A percentile compares a stretch with the other conserved stretches of the same genome.
Conservation (phyloP, 2,888 invertebrate species). For the Troides helena region DNA sequence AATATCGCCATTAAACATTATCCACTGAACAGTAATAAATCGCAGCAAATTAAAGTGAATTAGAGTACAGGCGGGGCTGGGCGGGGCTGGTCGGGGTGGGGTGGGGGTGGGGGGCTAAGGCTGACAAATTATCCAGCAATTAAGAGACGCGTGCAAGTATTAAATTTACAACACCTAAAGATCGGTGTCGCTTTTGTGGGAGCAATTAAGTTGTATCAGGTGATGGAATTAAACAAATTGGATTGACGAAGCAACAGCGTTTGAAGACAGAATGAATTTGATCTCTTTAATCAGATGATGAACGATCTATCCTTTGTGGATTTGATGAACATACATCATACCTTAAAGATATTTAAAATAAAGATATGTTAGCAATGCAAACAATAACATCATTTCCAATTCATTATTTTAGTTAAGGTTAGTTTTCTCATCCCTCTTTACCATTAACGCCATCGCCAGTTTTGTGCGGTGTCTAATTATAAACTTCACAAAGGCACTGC, state of each 20-base stretch:
- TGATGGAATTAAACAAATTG: constrained; percentile 23
- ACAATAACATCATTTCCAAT: too few relatives aligned
- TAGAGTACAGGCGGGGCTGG: constrained; percentile 29
- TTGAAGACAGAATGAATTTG: not conserved
- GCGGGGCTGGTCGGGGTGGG: too few relatives aligned
- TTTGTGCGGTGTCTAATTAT: constrained; percentile 6
- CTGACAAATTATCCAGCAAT: constrained; percentile 45
- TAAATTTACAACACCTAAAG: constrained; percentile 40
- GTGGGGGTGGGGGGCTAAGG: constrained; percentile 30
- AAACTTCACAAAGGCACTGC: constrained; percentile 15
- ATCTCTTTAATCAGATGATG: too few relatives aligned
- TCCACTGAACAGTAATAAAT: constrained; percentile 30
- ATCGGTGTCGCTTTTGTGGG: constrained; percentile 33
- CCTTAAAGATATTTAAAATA: too few relatives aligned
- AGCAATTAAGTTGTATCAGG: constrained; percentile 33
- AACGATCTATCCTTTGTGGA: too few relatives aligned
- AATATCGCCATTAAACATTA: constrained; percentile 10
- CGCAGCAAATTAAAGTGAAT: constrained; percentile 29
- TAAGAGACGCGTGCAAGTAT: constrained; percentile 45
- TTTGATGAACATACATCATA: too few relatives aligned
- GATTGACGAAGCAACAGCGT: constrained; percentile 6
- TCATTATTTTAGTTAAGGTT: too few relatives aligned
- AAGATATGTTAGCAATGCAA: too few relatives aligned
- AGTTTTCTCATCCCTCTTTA: too few relatives aligned
- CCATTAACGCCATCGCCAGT: not conserved